Percentiles rank a stretch among this genome's conserved stretches.
Evolutionary conservation across 2,797 vertebrate species (phyloP).

Genomic region (Bovichtus diacanthus): DNA sequence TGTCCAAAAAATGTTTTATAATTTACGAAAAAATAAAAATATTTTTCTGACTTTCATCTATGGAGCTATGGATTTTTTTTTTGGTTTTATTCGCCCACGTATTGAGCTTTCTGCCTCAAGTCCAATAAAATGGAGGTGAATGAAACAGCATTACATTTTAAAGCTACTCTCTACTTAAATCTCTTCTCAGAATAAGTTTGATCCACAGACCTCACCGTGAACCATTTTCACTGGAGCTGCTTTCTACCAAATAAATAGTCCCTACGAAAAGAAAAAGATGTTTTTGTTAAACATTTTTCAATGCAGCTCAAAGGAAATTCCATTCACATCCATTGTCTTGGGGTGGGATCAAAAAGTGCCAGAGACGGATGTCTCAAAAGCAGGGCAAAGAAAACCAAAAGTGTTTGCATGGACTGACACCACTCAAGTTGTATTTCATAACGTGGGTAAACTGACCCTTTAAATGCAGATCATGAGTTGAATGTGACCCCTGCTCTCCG

Average conservation of each 20-base stretch:
- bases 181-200: background rate
- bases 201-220: background rate
- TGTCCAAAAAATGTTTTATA: background rate
- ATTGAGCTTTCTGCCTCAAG: background rate
- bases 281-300: slow-evolving; percentile 9
- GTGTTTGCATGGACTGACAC: background rate
- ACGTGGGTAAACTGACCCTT: slow-evolving; percentile 4
- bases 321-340: slow-evolving; percentile 3
- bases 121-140: background rate
- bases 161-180: background rate
- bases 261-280: background rate
- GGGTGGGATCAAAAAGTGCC: slow-evolving; percentile 1
- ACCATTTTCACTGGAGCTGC: background rate
- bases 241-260: background rate
- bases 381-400: slow-evolving; percentile 7
- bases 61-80: background rate
- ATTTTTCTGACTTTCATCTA: background rate
- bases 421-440: background rate
- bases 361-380: background rate
- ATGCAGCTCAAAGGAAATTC: slow-evolving; percentile 8
- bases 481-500: slow-evolving; percentile 3
- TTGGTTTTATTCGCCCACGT: background rate
- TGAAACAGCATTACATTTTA: background rate
- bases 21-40: background rate
- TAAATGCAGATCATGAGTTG: slow-evolving; percentile 15